phyloP scores from a whole-genome alignment of 2,888 invertebrate genomes.

The Sinopyrophorus schimmeli region DNA sequence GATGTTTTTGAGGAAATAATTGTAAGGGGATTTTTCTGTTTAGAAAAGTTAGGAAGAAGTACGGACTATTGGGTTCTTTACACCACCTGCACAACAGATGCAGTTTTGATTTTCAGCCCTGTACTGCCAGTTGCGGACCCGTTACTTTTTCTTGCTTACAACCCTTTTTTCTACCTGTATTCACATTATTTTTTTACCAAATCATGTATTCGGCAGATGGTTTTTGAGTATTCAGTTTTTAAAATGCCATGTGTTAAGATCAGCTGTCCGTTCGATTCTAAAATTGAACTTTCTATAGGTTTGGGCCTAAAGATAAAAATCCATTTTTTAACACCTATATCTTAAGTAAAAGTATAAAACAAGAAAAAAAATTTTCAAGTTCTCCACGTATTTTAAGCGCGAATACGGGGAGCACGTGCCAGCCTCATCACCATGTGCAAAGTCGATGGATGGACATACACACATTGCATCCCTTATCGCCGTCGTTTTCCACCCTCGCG shows the following conservation, averaged over 20 bases:
- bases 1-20: no score
- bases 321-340: not conserved
- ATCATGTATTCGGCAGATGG: slow-evolving; percentile 53
- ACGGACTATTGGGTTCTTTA: slow-evolving; percentile 25
- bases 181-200: slow-evolving; percentile 50
- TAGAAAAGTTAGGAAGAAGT: no score
- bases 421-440: slow-evolving; percentile 20
- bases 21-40: no score
- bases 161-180: slow-evolving; percentile 51
- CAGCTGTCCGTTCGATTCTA: slow-evolving; percentile 48
- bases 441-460: slow-evolving; percentile 9
- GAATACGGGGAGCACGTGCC: slow-evolving; percentile 30
- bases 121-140: slow-evolving; percentile 49
- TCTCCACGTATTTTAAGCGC: not conserved
- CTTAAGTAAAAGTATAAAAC: not conserved
- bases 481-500: slow-evolving; percentile 20
- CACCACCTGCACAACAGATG: slow-evolving; percentile 55
- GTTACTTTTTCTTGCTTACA: slow-evolving; percentile 50
- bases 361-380: not conserved
- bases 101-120: slow-evolving; percentile 52
- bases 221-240: slow-evolving; percentile 48
- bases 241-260: slow-evolving; percentile 52
- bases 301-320: slow-evolving; percentile 15
- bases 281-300: slow-evolving; percentile 28
- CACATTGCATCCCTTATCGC: slow-evolving; percentile 18